These are phyloP conservation scores for Acleris laterana DNA, from an alignment of 2,888 invertebrate genomes.

Conservation along the genomic window DNA sequence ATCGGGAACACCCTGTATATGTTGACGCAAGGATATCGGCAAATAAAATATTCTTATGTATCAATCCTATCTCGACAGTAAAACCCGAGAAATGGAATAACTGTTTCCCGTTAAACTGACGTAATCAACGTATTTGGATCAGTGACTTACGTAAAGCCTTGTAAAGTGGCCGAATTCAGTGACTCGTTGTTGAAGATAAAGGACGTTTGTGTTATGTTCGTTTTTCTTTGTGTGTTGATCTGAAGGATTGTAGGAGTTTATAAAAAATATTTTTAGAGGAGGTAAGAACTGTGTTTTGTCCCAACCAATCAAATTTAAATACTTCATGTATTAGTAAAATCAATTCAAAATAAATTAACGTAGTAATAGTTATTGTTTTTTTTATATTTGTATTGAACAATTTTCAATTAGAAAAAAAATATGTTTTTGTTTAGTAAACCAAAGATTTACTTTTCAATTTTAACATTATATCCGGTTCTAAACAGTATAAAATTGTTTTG, in stretches of 20 bases:
- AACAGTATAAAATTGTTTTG: too few relatives aligned
- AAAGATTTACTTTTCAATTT: too few relatives aligned
- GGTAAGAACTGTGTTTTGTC: too few relatives aligned
- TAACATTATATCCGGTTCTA: too few relatives aligned
- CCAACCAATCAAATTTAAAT: too few relatives aligned
- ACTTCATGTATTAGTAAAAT: too few relatives aligned
- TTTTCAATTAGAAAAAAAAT: too few relatives aligned
- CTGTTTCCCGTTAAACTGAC: not conserved
- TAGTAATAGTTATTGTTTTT: too few relatives aligned
- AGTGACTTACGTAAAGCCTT: not conserved
- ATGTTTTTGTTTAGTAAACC: too few relatives aligned
- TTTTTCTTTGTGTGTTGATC: not conserved
- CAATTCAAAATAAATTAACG: too few relatives aligned
- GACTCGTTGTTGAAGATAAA: not conserved
- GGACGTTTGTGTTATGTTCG: not conserved
- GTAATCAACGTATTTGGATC: not conserved
- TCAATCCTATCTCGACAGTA: conserved; percentile 3
- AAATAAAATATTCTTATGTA: conserved; percentile 5
- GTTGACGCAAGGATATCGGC: not conserved
- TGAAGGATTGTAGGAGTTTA: not conserved
- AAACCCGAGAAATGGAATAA: conserved; percentile 7
- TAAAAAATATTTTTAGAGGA: not conserved
- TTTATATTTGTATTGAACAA: too few relatives aligned
- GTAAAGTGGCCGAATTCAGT: not conserved
- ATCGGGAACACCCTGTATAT: not conserved